Evolutionary conservation across 1,140 invertebrate species (phyloP).

Genomic region (Argopecten irradians): DNA sequence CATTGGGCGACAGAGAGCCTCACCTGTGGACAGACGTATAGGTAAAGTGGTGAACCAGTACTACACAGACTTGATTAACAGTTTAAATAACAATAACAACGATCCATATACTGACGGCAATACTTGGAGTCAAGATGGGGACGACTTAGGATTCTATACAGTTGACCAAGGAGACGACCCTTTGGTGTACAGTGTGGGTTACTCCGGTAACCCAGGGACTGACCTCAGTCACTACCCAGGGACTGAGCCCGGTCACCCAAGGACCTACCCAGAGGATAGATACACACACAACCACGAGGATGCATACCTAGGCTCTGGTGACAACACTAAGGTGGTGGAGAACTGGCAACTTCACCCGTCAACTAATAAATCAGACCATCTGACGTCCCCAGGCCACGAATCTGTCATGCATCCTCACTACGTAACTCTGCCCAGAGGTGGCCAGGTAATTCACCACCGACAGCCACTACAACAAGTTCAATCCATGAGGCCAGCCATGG

Average conservation of each 20-base stretch:
- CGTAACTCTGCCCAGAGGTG: slow-evolving; percentile 47
- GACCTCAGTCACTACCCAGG: slow-evolving; percentile 8
- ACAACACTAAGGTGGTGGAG: slow-evolving; percentile 15
- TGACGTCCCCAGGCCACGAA: slow-evolving; percentile 43
- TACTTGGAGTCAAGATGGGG: neutral
- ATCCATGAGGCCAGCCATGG: slow-evolving; percentile 36
- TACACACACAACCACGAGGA: neutral
- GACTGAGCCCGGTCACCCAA: neutral
- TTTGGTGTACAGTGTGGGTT: neutral
- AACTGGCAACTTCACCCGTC: slow-evolving; percentile 14
- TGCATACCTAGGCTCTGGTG: neutral
- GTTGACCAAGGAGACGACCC: neutral
- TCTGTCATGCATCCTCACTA: slow-evolving; percentile 55
- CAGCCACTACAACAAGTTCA: neutral
- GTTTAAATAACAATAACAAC: slow-evolving; percentile 34
- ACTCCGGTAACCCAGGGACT: neutral
- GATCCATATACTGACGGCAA: slow-evolving; percentile 26
- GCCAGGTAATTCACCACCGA: neutral
- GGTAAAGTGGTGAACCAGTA: slow-evolving; percentile 36
- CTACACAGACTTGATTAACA: slow-evolving; percentile 37
- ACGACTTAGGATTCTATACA: neutral
- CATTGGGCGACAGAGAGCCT: slow-evolving; percentile 39
- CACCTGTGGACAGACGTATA: slow-evolving; percentile 51
- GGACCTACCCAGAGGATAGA: neutral
- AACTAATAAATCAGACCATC: slow-evolving; percentile 9